phyloP scores from a whole-genome alignment of 2,797 vertebrate species.

The Tragelaphus oryx region DNA sequence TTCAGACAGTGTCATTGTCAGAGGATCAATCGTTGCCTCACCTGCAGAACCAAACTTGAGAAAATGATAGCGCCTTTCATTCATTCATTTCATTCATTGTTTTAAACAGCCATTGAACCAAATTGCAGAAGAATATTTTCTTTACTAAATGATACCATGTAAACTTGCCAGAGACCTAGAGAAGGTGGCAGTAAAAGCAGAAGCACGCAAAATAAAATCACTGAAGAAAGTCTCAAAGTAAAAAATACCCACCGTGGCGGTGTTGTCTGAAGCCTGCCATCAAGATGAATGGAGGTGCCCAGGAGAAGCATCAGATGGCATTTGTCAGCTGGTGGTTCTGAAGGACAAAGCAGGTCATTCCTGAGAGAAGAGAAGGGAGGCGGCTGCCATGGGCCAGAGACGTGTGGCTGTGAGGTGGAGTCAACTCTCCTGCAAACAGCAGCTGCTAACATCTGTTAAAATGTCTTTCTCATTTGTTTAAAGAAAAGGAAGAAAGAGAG shows the following conservation, averaged over 20 bases:
- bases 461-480: not conserved
- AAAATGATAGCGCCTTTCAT: conserved; percentile 15
- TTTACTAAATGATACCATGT: not conserved
- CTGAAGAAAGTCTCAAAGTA: conserved; percentile 3
- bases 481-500: not conserved
- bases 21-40: not conserved
- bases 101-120: conserved; percentile 51
- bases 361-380: not conserved
- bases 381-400: not conserved
- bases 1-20: conserved; percentile 4
- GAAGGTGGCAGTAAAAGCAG: conserved; percentile 9
- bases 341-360: conserved; percentile 62
- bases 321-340: conserved; percentile 46
- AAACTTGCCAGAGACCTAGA: conserved; percentile 44
- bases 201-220: conserved; percentile 48
- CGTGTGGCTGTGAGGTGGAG: not conserved
- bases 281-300: conserved; percentile 47
- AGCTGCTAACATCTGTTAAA: not conserved
- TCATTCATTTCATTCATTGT: conserved; percentile 7
- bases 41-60: not conserved
- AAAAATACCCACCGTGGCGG: not conserved
- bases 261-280: conserved; percentile 27
- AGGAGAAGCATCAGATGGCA: conserved; percentile 43
- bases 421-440: not conserved
- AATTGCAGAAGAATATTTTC: conserved; percentile 20